Evolutionary conservation across 2,113 vertebrate genomes (phyloP).

Genomic region (Eudorcas thomsonii): DNA sequence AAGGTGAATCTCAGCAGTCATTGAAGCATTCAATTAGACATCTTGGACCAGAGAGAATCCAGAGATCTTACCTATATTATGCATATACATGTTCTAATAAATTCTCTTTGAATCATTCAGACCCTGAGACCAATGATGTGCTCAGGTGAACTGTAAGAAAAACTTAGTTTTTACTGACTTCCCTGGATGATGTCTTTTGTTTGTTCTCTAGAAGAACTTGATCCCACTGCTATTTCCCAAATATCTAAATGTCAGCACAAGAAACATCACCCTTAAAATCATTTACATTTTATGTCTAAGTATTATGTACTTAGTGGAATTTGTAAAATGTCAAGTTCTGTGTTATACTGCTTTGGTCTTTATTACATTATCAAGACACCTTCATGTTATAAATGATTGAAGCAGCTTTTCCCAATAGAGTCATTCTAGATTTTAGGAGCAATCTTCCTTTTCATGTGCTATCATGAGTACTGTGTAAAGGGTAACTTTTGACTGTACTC

Average conservation of each 20-base stretch:
- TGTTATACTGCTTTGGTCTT: conserved; percentile 8
- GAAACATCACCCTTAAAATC: not conserved
- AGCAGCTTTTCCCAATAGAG: conserved; percentile 21
- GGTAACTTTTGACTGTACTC: not conserved
- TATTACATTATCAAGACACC: conserved; percentile 32
- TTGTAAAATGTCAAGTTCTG: conserved; percentile 20
- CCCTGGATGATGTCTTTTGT: not conserved
- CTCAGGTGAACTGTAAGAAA: conserved; percentile 9
- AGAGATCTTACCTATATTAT: not conserved
- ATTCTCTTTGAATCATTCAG: not conserved
- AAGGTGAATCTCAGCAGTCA: not conserved
- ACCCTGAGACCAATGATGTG: not conserved
- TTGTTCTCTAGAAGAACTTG: conserved; percentile 38
- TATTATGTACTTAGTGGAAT: not conserved
- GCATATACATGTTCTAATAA: not conserved
- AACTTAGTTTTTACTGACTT: conserved; percentile 70
- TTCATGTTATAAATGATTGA: conserved; percentile 34
- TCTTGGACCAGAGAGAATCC: not conserved
- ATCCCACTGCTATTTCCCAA: not conserved
- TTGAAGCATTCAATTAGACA: not conserved
- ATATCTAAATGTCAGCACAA: conserved; percentile 2
- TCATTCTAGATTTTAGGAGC: conserved; percentile 4
- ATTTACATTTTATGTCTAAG: conserved; percentile 13
- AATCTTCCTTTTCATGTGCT: not conserved
- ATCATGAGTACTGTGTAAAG: not conserved